phyloP scores from a whole-genome alignment of 2,888 invertebrate species.

The Erebia aethiops region DNA sequence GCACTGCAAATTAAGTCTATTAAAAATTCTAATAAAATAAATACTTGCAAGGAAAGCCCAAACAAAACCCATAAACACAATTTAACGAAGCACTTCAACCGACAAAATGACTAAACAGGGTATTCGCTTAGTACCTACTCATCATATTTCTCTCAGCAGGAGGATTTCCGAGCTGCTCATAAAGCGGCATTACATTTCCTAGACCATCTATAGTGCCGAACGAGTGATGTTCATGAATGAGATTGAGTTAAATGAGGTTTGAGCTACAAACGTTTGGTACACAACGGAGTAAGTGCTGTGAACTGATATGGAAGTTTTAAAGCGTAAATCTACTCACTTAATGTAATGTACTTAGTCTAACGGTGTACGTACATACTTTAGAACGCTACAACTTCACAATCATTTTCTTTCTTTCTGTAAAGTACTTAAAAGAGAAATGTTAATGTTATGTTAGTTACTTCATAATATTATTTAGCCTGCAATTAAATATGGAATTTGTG shows the following conservation, averaged over 20 bases:
- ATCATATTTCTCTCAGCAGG: conserved; percentile 72
- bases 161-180: conserved; percentile 62
- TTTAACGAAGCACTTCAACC: conserved; percentile 2
- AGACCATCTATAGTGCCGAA: conserved; percentile 26
- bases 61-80: background rate
- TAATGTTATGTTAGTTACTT: too few relatives aligned
- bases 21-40: too few relatives aligned
- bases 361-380: too few relatives aligned
- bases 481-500: too few relatives aligned
- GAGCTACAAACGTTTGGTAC: conserved; percentile 6
- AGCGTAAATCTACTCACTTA: background rate
- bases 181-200: conserved; percentile 40
- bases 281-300: conserved; percentile 7
- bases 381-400: too few relatives aligned
- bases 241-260: conserved; percentile 18
- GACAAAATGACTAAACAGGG: conserved; percentile 51
- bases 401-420: too few relatives aligned
- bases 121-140: conserved; percentile 71
- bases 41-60: too few relatives aligned
- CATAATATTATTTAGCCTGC: too few relatives aligned
- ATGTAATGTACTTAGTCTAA: too few relatives aligned
- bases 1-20: too few relatives aligned
- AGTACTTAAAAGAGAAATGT: too few relatives aligned
- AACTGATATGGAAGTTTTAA: background rate
- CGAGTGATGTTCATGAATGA: conserved; percentile 13